These are phyloP conservation scores for Balaenoptera acutorostrata DNA, from an alignment of 2,113 vertebrate genomes.

Conservation along the genomic window DNA sequence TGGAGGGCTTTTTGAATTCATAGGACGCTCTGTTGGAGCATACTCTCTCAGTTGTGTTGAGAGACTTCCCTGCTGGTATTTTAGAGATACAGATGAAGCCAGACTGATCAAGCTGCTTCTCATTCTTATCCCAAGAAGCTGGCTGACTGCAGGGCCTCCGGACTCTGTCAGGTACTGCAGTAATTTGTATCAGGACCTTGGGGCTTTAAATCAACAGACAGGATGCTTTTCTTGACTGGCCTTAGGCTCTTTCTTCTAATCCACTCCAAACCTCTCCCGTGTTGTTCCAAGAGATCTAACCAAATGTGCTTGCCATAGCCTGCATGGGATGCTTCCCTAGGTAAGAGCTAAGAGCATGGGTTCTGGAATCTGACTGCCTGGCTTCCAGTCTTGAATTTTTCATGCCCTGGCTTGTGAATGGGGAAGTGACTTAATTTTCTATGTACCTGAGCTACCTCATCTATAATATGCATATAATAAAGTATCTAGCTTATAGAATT, in stretches of 20 bases:
- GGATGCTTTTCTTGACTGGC: not conserved
- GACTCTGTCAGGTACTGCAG: not conserved
- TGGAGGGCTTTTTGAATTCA: not conserved
- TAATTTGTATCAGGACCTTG: constrained; percentile 27
- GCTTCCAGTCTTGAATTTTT: not conserved
- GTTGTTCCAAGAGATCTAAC: not conserved
- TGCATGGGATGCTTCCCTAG: not conserved
- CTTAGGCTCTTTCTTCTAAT: constrained; percentile 25
- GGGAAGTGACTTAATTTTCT: not conserved
- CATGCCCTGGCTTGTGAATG: not conserved
- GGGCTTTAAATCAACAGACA: constrained; percentile 8
- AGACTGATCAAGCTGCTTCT: not conserved
- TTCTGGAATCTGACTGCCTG: not conserved
- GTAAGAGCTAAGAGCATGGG: not conserved
- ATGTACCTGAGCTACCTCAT: not conserved
- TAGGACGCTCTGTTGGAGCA: not conserved
- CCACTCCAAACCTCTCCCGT: not conserved
- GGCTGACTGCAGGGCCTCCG: not conserved
- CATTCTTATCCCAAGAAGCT: not conserved
- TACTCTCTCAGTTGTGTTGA: not conserved
- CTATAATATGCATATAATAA: not conserved
- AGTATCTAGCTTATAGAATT: not conserved
- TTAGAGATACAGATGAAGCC: not conserved
- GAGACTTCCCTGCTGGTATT: not conserved
- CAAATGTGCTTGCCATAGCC: not conserved